Base-by-base conservation (phyloP, 2,113 vertebrate genomes). In the Urocynchramus pylzowi region DNA sequence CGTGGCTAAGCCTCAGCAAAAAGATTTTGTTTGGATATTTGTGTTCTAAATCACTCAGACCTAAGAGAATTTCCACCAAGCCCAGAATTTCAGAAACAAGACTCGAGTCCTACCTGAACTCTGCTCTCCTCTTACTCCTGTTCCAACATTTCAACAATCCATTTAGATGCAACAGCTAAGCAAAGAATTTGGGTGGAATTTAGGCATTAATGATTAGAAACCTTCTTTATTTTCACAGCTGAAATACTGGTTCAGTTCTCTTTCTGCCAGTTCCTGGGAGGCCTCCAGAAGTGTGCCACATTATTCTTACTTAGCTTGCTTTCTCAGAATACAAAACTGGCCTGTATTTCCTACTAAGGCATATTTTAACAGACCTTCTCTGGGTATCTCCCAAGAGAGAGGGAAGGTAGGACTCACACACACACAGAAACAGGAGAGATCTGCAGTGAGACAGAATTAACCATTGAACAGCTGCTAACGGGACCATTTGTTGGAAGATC, bases 361-460 rank as follows among this genome's bases (percentile, higher is more conserved):
- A 42, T 3, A 37, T n/a, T 69, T 69, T 20, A 24, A 35, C 41
- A 94, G 74, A 88, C 63, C 79, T 85, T 95, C 65, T 60, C 77
- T 27, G 26, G 91, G 50, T 88, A 14, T 22, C 42, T 95, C 92
- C 63, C 59, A 76, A 78, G 74, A 7, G 11, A 87, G 70, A 75
- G 90, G 35, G 88, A 89, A 88, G 35, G 80, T 22, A 65, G 49
- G 80, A 26, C 10, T 41, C 33, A 50, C 19, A 30, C 28, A 28
- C 28, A n/a, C 11, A 27, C 7, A 69, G 53, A 61, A 84, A 63
- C 3, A 24, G 61, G 4, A 41, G 88, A 93, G 94, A 61, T 45
- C 53, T 75, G 60, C 56, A 56, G 14, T 22, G 57, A 84, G 75
- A 65, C 57, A 56, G 50, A 97, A 96, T 95, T 97, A 97, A 94